Evolutionary conservation across 2,113 vertebrate species (phyloP), one percentile per base, ranked within the genome.

Genomic region (Gymnocephalus cernua): DNA sequence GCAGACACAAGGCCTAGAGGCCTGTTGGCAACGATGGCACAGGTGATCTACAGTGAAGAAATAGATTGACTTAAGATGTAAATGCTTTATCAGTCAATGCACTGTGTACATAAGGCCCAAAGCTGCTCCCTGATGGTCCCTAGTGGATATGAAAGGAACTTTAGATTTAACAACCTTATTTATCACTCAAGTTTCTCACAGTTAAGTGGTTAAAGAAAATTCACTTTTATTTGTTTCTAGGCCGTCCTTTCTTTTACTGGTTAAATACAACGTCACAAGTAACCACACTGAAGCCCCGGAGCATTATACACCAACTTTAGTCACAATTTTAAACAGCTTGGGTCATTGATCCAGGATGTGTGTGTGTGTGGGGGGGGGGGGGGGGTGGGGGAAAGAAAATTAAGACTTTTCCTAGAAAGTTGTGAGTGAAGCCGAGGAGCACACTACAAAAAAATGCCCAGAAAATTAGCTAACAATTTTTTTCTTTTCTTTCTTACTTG

Each of bases 221-320:
- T 57, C 1, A n/a, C 12, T 85, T 93, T 92, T 88, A 92, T 93
- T 92, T 61, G 58, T 87, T 87, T 88, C 69, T 77, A 59, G 75
- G 90, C 86, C 83, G 48, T 83, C 67, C 61, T 67, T 68, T n/a
- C 78, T 66, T 79, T 85, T 65, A 86, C 64, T 78, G 77, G 86
- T 92, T 90, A 86, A 89, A 89, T 84, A 93, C 85, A 88, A 86
- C 69, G 76, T 68, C 68, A 89, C 86, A 86, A 82, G 70, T 75
- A 86, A 66, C 77, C 90, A 88, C 80, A 69, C 44, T 9, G 58
- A 79, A 29, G 86, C 80, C 62, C 74, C 82, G 80, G 78, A 65
- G 75, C 56, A 15, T 75, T 65, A 56, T 9, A 89, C 80, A 85
- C 83, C 76, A 79, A 72, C 54, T 79, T 41, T 70, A 44, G 70